Base-by-base conservation (phyloP, 53 echinoderm and acorn worm species). In the Arbacia lixula region DNA sequence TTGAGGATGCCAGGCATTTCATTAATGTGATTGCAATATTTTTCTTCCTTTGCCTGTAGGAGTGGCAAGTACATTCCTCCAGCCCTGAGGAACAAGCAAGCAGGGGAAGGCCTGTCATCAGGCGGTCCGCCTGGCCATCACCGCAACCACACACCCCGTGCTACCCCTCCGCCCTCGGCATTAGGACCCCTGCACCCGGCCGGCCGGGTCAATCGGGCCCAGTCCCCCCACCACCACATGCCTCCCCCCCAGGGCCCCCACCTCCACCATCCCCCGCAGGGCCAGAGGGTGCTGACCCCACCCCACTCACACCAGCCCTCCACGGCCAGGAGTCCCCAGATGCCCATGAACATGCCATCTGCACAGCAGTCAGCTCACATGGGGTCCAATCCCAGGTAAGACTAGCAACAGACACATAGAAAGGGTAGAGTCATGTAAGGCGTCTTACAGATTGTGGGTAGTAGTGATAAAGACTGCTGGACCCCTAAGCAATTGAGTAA, bases 11-110 rank as follows among this genome's bases (percentile, higher is more conserved):
- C n/a, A n/a, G n/a, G n/a, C n/a, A n/a, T 0, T 50, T 12, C 17
- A 17, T 17, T 14, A 14, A 17, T 17, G 19, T 14, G 50, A 50
- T 14, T 50, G 50, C 12, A 14, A 50, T 17, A 12, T 40, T 12
- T 53, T 34, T 33, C 9, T 53, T 53, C 22, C 29, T 50, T 50
- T 29, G n/a, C n/a, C n/a, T n/a, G n/a, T n/a, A n/a, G n/a, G 5
- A 54, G 81, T 81, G 81, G 64, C 60, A 93, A 88, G 85, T 94
- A 94, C 87, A 58, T 94, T 24, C 94, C 91, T 76, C 94, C 94
- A 77, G 91, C 82, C 32, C 34, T 89, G 84, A 53, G 92, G 68
- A 86, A 87, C 19, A 66, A 38, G 77, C 50, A 71, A 14, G 51
- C 64, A 28, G 84, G 69, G 29, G 86, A 83, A 25, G 68, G 71